These are phyloP conservation scores for Scaptomyza polygonia DNA, from an alignment of 2,888 invertebrate species.

Conservation along the genomic window DNA sequence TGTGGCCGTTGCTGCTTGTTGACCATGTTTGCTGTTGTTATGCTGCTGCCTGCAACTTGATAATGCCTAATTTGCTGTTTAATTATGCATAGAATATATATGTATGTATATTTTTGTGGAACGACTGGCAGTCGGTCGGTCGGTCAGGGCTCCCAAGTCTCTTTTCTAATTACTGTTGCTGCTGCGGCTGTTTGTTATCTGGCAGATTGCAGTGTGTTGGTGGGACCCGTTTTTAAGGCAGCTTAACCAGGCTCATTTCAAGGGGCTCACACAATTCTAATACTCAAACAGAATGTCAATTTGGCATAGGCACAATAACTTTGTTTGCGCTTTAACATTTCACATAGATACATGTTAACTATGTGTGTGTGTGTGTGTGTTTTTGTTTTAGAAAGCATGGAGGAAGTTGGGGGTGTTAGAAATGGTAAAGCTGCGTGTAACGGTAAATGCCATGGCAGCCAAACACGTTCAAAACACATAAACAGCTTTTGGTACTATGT, in stretches of 20 bases:
- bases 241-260: slow-evolving; percentile 54
- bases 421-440: slow-evolving; percentile 63
- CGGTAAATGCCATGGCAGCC: slow-evolving; percentile 48
- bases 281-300: slow-evolving; percentile 54
- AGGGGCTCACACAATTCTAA: slow-evolving; percentile 42
- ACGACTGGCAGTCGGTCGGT: not conserved
- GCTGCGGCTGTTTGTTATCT: slow-evolving; percentile 55
- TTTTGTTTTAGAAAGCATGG: no score
- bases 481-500: slow-evolving; percentile 64
- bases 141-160: slow-evolving; percentile 1
- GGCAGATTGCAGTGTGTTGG: slow-evolving; percentile 15
- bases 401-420: slow-evolving; percentile 41
- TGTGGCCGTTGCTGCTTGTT: slow-evolving; percentile 7
- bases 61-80: slow-evolving; percentile 72
- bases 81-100: slow-evolving; percentile 68
- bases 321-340: slow-evolving; percentile 59
- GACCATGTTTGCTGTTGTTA: slow-evolving; percentile 9
- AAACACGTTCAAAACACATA: slow-evolving; percentile 71
- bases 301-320: slow-evolving; percentile 61
- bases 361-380: not conserved
- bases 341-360: slow-evolving; percentile 29
- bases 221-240: slow-evolving; percentile 36
- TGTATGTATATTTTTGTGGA: slow-evolving; percentile 24
- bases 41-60: slow-evolving; percentile 36
- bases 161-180: slow-evolving; percentile 56